Base-by-base conservation (phyloP, 2,113 vertebrate species). In the Notarius quadriscutis region DNA sequence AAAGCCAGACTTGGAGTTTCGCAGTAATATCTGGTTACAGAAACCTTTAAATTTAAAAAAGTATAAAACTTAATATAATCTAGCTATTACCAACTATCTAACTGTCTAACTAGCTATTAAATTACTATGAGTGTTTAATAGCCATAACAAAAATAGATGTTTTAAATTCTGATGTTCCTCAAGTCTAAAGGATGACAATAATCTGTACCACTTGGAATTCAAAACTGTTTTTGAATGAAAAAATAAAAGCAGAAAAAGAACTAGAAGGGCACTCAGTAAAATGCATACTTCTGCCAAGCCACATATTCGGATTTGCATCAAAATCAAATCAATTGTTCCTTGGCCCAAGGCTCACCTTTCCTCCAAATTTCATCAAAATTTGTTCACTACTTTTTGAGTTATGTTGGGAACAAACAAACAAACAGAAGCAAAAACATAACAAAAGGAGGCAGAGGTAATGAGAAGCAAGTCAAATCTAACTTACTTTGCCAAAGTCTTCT, bases 401-500 rank as follows among this genome's bases (percentile, higher is more conserved):
- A 41, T 41, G 34, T 41, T 41, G 34, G 34, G 34, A 41, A 41
- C 34, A 41, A 41, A 41, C 34, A 34, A 34, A 34, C 34, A 41
- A 41, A 41, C 34, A 41, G 34, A 41, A 41, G 34, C 34, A 41
- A 41, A 41, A 41, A 41, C 55, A 11, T 57, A 11, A 57, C 10
- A 57, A 57, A 57, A 57, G 11, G 2, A 57, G 2, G 12, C 51
- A 53, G 51, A 53, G 10, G 34, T 41, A 41, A n/a, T 30, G n/a
- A 53, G 17, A 48, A 82, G 30, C 5, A 48, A n/a, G 20, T 14
- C 53, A 78, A 84, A n/a, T 30, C 17, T 0, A 57, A 77, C 87
- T 84, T 14, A 88, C 87, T 84, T 88, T 55, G 22, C 51, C 51
- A 84, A 74, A 1, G 74, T 80, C 17, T 53, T 69, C 22, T 88